phyloP scores from a whole-genome alignment of 2,113 vertebrate species.

The Megaleporinus macrocephalus region DNA sequence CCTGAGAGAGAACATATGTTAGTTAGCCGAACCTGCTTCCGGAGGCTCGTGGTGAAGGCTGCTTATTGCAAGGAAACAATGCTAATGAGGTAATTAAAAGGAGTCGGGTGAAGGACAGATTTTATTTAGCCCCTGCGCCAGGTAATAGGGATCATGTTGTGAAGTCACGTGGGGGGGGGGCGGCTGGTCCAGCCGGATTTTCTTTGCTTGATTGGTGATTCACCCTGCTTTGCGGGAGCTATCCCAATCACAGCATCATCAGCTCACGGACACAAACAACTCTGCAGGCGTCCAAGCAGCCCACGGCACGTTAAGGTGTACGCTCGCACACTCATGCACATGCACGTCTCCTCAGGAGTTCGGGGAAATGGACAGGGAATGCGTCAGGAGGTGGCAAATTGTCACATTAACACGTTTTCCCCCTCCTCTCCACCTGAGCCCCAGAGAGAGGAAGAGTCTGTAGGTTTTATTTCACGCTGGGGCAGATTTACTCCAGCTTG shows the following conservation, averaged over 20 bases:
- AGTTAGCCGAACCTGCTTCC: conserved; percentile 8
- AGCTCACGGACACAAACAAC: background rate
- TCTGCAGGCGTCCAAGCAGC: background rate
- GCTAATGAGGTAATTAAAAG: conserved; percentile 13
- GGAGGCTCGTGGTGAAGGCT: background rate
- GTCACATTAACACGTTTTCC: conserved; percentile 11
- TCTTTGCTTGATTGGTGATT: background rate
- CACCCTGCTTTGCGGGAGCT: background rate
- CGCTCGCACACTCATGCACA: background rate
- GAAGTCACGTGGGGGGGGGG: no score
- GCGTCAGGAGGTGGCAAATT: conserved; percentile 9
- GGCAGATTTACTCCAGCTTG: background rate
- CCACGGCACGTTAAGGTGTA: background rate
- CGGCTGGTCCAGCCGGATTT: background rate
- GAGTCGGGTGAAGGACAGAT: background rate
- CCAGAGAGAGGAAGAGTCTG: background rate
- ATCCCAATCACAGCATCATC: conserved; percentile 9
- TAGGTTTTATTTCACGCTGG: background rate
- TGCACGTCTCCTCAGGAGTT: background rate
- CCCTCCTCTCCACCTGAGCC: background rate
- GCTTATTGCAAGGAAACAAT: background rate
- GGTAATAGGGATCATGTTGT: background rate
- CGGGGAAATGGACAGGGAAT: background rate
- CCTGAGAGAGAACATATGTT: conserved; percentile 22
- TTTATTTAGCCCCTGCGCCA: background rate